Percentiles rank a stretch among this genome's conserved stretches.
Evolutionary conservation across 2,797 vertebrate genomes (phyloP).

Genomic region (Sebastes glaucus): DNA sequence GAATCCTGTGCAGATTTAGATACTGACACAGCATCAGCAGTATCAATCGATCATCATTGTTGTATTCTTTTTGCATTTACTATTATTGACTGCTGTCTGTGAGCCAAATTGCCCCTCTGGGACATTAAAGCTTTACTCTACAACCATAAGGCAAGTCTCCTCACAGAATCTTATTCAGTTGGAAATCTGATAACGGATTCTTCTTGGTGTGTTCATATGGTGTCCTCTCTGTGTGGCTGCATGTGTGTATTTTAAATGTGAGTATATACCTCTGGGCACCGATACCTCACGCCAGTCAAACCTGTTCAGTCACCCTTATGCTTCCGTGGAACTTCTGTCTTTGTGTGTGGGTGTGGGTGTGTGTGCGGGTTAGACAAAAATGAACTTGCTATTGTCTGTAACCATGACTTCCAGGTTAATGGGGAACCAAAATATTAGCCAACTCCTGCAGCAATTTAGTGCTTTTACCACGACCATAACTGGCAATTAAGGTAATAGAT

Average conservation of each 20-base stretch:
- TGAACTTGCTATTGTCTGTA: not conserved
- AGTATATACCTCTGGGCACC: constrained; percentile 29
- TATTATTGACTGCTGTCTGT: not conserved
- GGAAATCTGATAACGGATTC: constrained; percentile 23
- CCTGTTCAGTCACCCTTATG: constrained; percentile 59
- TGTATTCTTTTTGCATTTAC: not conserved
- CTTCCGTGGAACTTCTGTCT: constrained; percentile 22
- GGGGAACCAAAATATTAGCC: not conserved
- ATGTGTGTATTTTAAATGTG: constrained; percentile 2
- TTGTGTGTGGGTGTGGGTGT: not conserved
- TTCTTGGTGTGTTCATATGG: not conserved
- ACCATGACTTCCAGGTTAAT: constrained; percentile 8
- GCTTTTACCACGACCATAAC: constrained; percentile 1
- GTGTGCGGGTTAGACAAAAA: not conserved
- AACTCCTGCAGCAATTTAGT: not conserved
- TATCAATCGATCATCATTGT: not conserved
- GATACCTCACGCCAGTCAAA: constrained; percentile 65
- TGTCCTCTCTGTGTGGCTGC: not conserved
- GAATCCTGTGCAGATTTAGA: not conserved
- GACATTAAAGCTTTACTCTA: not conserved
- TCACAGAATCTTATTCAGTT: constrained; percentile 3
- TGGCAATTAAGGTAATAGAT: constrained; percentile 1
- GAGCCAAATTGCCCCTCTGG: not conserved
- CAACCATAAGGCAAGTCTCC: not conserved
- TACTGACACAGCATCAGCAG: not conserved